phyloP scores from a whole-genome alignment of 2,888 invertebrate species.

The Ommatoiulus sabulosus region DNA sequence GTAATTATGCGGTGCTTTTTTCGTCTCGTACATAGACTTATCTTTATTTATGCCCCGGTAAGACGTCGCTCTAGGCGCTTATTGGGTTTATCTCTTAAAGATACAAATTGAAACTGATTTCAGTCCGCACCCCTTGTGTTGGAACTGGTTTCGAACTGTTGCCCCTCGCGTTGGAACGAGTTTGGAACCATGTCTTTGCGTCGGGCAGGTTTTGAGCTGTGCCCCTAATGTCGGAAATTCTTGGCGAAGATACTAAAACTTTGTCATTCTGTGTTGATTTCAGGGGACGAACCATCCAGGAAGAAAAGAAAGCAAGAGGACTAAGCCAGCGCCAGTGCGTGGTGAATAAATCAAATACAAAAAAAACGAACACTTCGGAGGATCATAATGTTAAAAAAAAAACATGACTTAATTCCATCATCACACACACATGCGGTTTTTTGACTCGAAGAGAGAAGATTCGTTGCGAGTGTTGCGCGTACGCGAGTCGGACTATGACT shows the following conservation, averaged over 20 bases:
- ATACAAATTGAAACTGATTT: not conserved
- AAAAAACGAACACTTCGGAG: slow-evolving; percentile 29
- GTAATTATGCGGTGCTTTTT: not conserved
- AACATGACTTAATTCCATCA: slow-evolving; percentile 51
- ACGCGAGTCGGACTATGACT: not conserved
- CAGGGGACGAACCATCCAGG: slow-evolving; percentile 71
- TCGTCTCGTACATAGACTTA: not conserved
- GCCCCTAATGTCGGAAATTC: too few relatives aligned
- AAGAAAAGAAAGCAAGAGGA: slow-evolving; percentile 81
- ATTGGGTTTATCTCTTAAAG: not conserved
- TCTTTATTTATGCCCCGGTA: not conserved
- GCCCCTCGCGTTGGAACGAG: not conserved
- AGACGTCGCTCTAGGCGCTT: not conserved
- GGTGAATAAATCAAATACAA: slow-evolving; percentile 7
- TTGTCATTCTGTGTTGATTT: slow-evolving; percentile 12
- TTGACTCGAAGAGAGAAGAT: not conserved
- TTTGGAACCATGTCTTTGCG: not conserved
- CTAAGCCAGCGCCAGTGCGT: slow-evolving; percentile 50
- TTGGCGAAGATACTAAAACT: not conserved
- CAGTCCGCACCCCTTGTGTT: not conserved
- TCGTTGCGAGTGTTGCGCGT: not conserved
- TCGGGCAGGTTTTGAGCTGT: too few relatives aligned
- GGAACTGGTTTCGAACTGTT: not conserved
- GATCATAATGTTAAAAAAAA: not conserved
- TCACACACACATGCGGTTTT: not conserved